Percentiles rank a stretch among this genome's conserved stretches.
Conservation (phyloP, 2,888 invertebrate genomes). For the Philopedon plagiatum region DNA sequence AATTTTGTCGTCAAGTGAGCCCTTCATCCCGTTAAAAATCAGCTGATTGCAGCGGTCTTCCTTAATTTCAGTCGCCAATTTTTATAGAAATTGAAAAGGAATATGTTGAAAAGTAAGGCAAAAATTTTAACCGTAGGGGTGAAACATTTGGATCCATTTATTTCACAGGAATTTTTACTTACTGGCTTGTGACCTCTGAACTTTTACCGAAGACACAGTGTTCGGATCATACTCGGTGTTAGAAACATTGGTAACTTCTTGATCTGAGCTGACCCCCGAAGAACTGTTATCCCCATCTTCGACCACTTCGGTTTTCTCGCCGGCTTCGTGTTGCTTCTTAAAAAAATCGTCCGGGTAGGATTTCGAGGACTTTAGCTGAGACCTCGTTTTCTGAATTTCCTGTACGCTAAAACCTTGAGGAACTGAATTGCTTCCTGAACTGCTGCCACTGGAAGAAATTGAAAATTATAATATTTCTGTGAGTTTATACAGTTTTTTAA, state of each 20-base stretch:
- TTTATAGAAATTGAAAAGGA: no score
- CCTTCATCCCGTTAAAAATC: no score
- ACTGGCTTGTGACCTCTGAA: slow-evolving; percentile 62
- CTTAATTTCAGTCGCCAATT: no score
- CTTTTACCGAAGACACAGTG: slow-evolving; percentile 59
- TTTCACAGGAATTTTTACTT: slow-evolving; percentile 36
- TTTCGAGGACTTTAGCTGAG: slow-evolving; percentile 87
- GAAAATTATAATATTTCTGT: no score
- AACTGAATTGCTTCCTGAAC: slow-evolving; percentile 82
- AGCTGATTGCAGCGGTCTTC: no score
- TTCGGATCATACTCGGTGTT: slow-evolving; percentile 67
- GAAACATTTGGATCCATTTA: no score
- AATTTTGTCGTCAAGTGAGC: no score
- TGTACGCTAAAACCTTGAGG: slow-evolving; percentile 90
- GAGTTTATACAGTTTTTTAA: no score
- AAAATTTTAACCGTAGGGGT: no score
- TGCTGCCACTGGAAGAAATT: slow-evolving; percentile 71
- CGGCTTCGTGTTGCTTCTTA: slow-evolving; percentile 68
- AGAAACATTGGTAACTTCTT: slow-evolving; percentile 77
- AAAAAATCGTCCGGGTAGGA: slow-evolving; percentile 89
- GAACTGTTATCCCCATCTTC: slow-evolving; percentile 92
- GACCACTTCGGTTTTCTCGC: slow-evolving; percentile 62
- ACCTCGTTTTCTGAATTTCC: slow-evolving; percentile 89
- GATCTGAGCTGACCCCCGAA: slow-evolving; percentile 90
- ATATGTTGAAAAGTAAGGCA: no score